Base-by-base conservation (phyloP, 2,888 invertebrate species). In the Orthonevra nobilis region DNA sequence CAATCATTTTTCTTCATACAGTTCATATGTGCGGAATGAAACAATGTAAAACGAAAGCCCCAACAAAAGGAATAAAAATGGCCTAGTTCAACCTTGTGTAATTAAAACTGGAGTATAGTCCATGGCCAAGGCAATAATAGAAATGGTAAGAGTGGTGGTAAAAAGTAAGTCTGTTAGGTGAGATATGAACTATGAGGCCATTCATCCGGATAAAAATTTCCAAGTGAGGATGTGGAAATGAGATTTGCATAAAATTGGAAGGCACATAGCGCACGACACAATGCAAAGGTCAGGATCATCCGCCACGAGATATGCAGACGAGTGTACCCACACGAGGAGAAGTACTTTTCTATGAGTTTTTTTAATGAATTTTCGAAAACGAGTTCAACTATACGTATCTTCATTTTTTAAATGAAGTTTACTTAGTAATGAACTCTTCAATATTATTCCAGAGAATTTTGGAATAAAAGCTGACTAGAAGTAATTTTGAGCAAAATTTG, bases 21-120 rank as follows among this genome's bases (percentile, higher is more conserved):
- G n/a, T n/a, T n/a, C n/a, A n/a, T n/a, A n/a, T n/a, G n/a, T n/a
- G n/a, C n/a, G n/a, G n/a, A n/a, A n/a, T n/a, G n/a, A 15, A 12
- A 40, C 40, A 42, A 20, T 6, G 46, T 17, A 26, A 17, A 36
- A 63, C 23, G 32, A 50, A 44, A 12, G 7, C 0, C 34, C 10
- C 7, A 54, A 17, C 17, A 44, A 36, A 28, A 48, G 20, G 36
- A 46, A 38, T 7, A 40, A 32, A 42, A 34, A 56, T 69, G 75
- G 63, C 75, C 69, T 75, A 75, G 54, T 68, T 74, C 14, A 38
- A 15, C 30, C 32, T 70, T 75, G 61, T 50, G 48, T 63, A 75
- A 75, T 75, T 69, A 69, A 63, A 75, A 61, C 54, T 48, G 46
- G 42, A 60, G 52, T 52, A 56, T 3, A 66, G 48, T 48, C 56